Conservation (phyloP, 2,113 vertebrate species). For the Notiomystis cincta region DNA sequence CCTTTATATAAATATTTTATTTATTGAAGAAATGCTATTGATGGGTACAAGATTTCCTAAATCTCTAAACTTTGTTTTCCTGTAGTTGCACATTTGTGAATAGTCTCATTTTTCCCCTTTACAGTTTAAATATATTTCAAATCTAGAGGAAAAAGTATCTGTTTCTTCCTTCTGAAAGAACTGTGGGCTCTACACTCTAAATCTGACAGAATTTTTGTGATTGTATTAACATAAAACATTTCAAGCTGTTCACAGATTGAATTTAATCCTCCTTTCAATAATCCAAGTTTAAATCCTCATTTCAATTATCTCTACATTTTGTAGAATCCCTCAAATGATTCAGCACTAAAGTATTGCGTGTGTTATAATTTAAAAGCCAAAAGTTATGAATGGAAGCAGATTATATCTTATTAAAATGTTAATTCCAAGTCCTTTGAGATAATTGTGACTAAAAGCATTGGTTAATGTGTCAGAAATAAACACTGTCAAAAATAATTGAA, state of each 20-base stretch:
- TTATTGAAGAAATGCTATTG: neutral
- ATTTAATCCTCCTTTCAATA: constrained; percentile 62
- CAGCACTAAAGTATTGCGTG: neutral
- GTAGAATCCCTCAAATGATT: constrained; percentile 47
- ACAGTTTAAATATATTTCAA: neutral
- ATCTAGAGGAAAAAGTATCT: neutral
- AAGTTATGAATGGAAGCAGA: constrained; percentile 47
- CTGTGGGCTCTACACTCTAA: neutral
- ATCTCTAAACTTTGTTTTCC: neutral
- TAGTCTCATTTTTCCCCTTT: neutral
- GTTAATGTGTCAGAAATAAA: constrained; percentile 49
- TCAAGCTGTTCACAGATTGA: constrained; percentile 62
- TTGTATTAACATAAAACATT: constrained; percentile 48
- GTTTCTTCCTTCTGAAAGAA: neutral
- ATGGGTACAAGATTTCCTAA: neutral
- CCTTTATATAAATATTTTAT: too few species aligned
- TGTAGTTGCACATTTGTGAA: neutral
- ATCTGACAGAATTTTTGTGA: constrained; percentile 27
- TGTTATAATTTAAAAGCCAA: constrained; percentile 30
- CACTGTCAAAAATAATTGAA: constrained; percentile 23
- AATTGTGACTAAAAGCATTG: constrained; percentile 6
- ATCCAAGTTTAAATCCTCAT: constrained; percentile 62
- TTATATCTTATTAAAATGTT: constrained; percentile 63
- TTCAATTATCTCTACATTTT: constrained; percentile 63
- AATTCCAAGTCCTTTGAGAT: constrained; percentile 46